phyloP scores from a whole-genome alignment of 1,140 invertebrate species.

The Oreohelix idahoensis region DNA sequence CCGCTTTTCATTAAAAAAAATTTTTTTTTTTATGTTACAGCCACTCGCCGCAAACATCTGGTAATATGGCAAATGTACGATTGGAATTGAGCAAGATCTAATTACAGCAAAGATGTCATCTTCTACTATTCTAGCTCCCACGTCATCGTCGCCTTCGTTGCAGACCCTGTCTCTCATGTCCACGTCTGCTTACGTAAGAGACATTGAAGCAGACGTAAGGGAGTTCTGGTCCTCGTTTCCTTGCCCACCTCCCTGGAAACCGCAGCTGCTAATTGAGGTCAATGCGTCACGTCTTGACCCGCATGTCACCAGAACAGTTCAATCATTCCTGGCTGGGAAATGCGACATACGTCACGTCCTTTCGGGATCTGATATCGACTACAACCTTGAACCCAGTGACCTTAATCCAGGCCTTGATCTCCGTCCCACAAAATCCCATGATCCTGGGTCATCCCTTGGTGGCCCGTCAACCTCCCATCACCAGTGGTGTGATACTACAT shows the following conservation, averaged over 20 bases:
- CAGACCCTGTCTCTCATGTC: neutral
- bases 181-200: neutral
- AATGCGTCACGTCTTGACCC: slow-evolving; percentile 20
- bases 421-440: neutral
- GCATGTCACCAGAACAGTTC: neutral
- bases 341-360: slow-evolving; percentile 27
- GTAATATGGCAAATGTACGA: neutral
- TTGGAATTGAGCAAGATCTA: neutral
- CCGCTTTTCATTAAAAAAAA: no score
- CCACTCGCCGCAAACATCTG: neutral
- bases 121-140: no score
- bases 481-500: slow-evolving; percentile 28
- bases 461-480: neutral
- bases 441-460: neutral
- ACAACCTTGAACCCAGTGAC: neutral
- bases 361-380: neutral
- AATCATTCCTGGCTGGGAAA: slow-evolving; percentile 28
- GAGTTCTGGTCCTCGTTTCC: slow-evolving; percentile 47
- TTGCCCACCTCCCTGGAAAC: slow-evolving; percentile 48
- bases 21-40: neutral
- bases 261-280: slow-evolving; percentile 35
- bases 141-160: slow-evolving; percentile 3
- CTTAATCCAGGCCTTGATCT: neutral
- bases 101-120: neutral
- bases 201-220: slow-evolving; percentile 24